Percentiles rank a stretch among this genome's conserved stretches.
Conservation (phyloP, 2,888 invertebrate species). For the Chymomyza fuscimana region DNA sequence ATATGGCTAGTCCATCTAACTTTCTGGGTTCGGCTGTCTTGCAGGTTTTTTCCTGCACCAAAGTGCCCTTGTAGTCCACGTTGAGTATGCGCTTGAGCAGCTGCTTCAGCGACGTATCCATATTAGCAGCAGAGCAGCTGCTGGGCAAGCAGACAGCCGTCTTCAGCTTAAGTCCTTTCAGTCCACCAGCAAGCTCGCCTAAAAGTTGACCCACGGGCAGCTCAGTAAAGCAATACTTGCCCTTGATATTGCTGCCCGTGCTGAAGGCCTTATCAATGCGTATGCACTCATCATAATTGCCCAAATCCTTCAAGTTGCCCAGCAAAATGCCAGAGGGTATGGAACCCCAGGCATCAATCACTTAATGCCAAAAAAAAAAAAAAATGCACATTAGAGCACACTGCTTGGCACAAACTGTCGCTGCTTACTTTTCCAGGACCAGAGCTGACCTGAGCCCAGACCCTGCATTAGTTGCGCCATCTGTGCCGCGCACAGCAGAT, state of each 20-base stretch:
- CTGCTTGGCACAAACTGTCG: neutral
- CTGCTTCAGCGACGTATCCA: constrained; percentile 36
- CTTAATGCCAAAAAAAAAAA: constrained; percentile 48
- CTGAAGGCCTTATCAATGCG: constrained; percentile 28
- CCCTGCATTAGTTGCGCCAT: constrained; percentile 24
- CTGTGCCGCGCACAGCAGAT: constrained; percentile 43
- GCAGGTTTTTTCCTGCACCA: constrained; percentile 34
- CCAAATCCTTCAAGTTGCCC: constrained; percentile 72
- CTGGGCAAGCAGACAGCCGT: constrained; percentile 62
- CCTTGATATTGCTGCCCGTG: constrained; percentile 27
- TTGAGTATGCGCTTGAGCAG: constrained; percentile 23
- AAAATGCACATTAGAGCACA: too few relatives aligned
- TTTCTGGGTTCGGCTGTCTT: constrained; percentile 8
- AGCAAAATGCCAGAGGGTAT: constrained; percentile 73
- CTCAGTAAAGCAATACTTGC: constrained; percentile 48
- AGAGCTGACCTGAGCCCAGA: constrained; percentile 19
- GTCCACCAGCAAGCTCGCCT: neutral
- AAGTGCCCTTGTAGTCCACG: neutral
- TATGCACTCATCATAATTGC: constrained; percentile 78
- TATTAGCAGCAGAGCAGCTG: constrained; percentile 42
- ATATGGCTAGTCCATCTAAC: constrained; percentile 53
- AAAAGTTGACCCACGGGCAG: constrained; percentile 23
- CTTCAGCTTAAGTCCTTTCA: constrained; percentile 13
- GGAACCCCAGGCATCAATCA: constrained; percentile 78
- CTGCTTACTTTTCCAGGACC: constrained; percentile 45